Conservation (phyloP, 2,113 vertebrate genomes). For the Hemiscyllium ocellatum region DNA sequence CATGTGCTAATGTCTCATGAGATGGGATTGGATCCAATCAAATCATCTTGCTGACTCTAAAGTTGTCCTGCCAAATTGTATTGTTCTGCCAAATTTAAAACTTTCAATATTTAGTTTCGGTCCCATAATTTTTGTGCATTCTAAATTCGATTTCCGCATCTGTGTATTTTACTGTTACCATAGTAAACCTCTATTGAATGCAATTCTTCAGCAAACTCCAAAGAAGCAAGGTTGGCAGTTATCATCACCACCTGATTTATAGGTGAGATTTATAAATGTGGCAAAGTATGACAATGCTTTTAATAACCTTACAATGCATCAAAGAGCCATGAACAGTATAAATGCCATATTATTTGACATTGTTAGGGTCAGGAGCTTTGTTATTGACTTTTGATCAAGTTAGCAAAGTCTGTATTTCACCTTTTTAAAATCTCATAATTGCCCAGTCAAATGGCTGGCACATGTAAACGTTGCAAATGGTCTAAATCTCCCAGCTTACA, state of each 20-base stretch:
- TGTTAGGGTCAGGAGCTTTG: background rate
- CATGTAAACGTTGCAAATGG: background rate
- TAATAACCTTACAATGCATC: background rate
- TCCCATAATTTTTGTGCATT: background rate
- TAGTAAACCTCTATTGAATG: background rate
- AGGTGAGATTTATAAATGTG: background rate
- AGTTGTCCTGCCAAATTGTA: no score
- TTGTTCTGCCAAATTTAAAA: background rate
- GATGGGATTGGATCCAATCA: background rate
- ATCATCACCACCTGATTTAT: background rate
- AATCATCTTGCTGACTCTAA: background rate
- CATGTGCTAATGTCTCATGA: background rate
- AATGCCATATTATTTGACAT: background rate
- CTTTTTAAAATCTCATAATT: background rate
- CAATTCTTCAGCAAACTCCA: background rate
- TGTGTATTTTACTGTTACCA: background rate
- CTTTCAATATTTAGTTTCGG: background rate
- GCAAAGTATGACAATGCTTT: background rate
- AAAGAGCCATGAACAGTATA: background rate
- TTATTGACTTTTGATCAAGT: background rate
- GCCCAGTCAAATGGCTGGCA: background rate
- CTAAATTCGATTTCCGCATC: background rate
- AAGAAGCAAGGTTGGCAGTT: background rate
- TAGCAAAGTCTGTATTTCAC: background rate
- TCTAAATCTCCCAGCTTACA: background rate